Evolutionary conservation across 2,113 vertebrate species (phyloP).

Genomic region (Hepsetus odoe): DNA sequence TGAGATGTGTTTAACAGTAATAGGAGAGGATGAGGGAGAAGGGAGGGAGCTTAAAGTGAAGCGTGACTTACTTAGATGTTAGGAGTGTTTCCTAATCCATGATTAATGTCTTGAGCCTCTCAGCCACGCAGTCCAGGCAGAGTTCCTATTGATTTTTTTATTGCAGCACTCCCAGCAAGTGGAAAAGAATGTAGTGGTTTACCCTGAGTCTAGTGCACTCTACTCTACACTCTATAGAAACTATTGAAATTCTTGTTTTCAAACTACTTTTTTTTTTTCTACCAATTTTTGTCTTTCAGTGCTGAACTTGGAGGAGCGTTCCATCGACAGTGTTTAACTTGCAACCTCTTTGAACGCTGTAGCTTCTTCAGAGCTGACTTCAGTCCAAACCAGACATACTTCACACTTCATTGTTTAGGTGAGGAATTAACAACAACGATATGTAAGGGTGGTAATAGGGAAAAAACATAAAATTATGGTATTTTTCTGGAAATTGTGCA

Average conservation of each 20-base stretch:
- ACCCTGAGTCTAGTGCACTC: neutral
- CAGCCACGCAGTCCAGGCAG: slow-evolving; percentile 38
- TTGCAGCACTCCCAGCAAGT: slow-evolving; percentile 37
- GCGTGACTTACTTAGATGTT: neutral
- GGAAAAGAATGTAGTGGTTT: neutral
- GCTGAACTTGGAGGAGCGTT: slow-evolving; percentile 76
- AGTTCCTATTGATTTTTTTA: slow-evolving; percentile 58
- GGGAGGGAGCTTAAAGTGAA: neutral
- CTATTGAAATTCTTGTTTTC: no score
- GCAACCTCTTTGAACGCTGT: slow-evolving; percentile 75
- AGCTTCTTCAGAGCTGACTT: slow-evolving; percentile 76
- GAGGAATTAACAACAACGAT: slow-evolving; percentile 25
- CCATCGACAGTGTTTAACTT: slow-evolving; percentile 79
- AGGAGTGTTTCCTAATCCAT: slow-evolving; percentile 30
- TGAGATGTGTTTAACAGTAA: slow-evolving; percentile 52
- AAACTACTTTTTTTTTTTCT: no score
- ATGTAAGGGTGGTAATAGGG: no score
- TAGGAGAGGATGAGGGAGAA: slow-evolving; percentile 27
- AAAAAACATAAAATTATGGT: no score
- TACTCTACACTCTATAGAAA: no score
- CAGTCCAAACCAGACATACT: slow-evolving; percentile 76
- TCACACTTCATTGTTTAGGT: slow-evolving; percentile 81
- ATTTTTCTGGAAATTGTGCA: no score
- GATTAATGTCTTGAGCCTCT: slow-evolving; percentile 55
- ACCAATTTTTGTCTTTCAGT: slow-evolving; percentile 63